Percentiles rank a stretch among this genome's conserved stretches.
Conservation (phyloP, 92 coral and sea anemone species). For the Virgularia gustaviana region DNA sequence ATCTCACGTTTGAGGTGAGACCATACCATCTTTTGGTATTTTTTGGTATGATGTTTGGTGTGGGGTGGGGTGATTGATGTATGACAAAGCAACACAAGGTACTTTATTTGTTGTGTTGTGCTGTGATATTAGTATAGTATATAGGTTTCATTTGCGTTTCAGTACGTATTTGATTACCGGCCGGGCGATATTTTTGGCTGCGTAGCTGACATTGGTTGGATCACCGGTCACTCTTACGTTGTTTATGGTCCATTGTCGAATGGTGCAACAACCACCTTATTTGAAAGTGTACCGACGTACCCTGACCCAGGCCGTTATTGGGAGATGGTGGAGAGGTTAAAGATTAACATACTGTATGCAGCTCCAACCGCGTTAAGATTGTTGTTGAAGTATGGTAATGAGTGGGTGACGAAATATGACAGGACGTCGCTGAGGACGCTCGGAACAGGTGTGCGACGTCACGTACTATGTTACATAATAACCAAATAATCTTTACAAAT, state of each 20-base stretch:
- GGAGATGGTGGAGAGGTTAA: constrained; percentile 90
- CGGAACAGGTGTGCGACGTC: constrained; percentile 71
- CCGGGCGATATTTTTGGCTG: constrained; percentile 90
- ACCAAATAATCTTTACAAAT: neutral
- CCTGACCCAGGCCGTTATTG: constrained; percentile 99
- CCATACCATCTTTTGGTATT: neutral
- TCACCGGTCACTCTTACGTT: constrained; percentile 93
- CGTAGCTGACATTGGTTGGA: constrained; percentile 98
- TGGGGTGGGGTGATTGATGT: neutral
- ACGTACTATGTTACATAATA: neutral
- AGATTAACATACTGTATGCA: constrained; percentile 78
- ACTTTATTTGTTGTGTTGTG: neutral
- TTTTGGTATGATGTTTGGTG: neutral
- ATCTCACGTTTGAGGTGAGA: constrained; percentile 78
- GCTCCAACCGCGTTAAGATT: constrained; percentile 92
- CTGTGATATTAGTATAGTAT: neutral
- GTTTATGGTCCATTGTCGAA: constrained; percentile 92
- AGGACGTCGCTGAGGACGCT: constrained; percentile 77
- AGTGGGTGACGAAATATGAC: constrained; percentile 84
- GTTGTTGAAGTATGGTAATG: constrained; percentile 74
- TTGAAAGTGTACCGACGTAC: constrained; percentile 95
- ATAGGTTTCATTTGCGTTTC: neutral
- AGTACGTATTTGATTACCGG: constrained; percentile 87
- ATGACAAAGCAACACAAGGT: neutral
- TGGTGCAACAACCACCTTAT: constrained; percentile 89